These are phyloP conservation scores for Meloidogyne chitwoodi DNA, from an alignment of 1,140 invertebrate species.

Conservation along the genomic window DNA sequence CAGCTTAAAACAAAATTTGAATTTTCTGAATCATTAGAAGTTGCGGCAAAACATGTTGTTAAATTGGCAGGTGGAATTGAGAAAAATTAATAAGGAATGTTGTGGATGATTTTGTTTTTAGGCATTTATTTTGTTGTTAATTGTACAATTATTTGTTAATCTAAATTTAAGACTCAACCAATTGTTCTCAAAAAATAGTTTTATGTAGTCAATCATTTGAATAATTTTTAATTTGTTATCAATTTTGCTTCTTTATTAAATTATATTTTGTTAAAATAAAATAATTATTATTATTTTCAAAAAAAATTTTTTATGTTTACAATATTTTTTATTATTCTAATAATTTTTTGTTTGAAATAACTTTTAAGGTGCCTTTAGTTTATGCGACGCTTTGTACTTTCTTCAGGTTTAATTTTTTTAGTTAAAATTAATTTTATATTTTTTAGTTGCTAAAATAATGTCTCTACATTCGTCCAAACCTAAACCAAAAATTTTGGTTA, in stretches of 20 bases:
- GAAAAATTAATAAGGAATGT: neutral
- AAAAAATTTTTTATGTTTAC: too few species aligned
- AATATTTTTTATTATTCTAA: too few species aligned
- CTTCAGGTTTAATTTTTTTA: neutral
- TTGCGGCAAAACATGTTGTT: constrained; percentile 71
- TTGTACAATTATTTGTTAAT: too few species aligned
- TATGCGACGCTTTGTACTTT: neutral
- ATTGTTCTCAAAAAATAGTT: too few species aligned
- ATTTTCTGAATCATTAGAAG: constrained; percentile 90
- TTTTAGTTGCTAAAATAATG: neutral
- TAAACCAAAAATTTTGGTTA: constrained; percentile 35
- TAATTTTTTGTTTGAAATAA: too few species aligned
- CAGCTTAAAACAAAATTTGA: constrained; percentile 73
- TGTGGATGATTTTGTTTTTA: neutral
- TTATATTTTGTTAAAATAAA: too few species aligned
- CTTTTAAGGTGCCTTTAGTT: neutral
- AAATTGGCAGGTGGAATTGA: neutral
- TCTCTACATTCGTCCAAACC: neutral
- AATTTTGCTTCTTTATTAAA: too few species aligned
- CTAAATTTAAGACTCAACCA: too few species aligned
- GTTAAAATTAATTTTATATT: neutral
- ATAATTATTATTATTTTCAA: too few species aligned
- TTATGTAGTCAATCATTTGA: too few species aligned
- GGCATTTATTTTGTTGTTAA: too few species aligned
- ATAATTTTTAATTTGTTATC: too few species aligned